Evolutionary conservation across 2,888 invertebrate genomes (phyloP).

Genomic region (Lithophane semibrunnea): DNA sequence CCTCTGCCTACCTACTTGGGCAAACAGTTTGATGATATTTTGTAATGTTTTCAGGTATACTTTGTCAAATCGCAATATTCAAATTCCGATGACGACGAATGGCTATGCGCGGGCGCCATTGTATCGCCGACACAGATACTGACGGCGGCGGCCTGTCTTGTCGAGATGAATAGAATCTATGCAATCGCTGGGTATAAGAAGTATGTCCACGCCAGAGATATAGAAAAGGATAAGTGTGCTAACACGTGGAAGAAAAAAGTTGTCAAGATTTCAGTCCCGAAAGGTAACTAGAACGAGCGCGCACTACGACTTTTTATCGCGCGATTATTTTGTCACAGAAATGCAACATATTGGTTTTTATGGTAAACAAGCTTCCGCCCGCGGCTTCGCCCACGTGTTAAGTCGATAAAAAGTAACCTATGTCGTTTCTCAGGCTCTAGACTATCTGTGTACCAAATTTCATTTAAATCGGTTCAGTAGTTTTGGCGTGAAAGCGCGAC

Average conservation of each 20-base stretch:
- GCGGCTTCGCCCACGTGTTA: too few relatives aligned
- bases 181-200: slow-evolving; percentile 56
- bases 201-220: slow-evolving; percentile 31
- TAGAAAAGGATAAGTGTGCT: slow-evolving; percentile 44
- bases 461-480: too few relatives aligned
- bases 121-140: slow-evolving; percentile 43
- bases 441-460: too few relatives aligned
- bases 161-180: slow-evolving; percentile 42
- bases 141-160: slow-evolving; percentile 52
- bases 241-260: slow-evolving; percentile 47
- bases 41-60: slow-evolving; percentile 53
- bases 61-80: slow-evolving; percentile 54
- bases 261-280: slow-evolving; percentile 48
- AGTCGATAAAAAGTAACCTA: too few relatives aligned
- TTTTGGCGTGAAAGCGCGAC: too few relatives aligned
- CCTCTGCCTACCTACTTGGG: not conserved
- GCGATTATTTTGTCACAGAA: not conserved
- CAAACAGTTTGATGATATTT: not conserved
- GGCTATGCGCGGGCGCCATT: slow-evolving; percentile 55
- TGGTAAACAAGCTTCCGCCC: too few relatives aligned
- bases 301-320: not conserved
- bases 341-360: not conserved
- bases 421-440: too few relatives aligned
- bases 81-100: slow-evolving; percentile 20
- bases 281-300: slow-evolving; percentile 27